Base-by-base conservation (phyloP, 2,797 vertebrate species). In the Hypotaenidia philippensis region DNA sequence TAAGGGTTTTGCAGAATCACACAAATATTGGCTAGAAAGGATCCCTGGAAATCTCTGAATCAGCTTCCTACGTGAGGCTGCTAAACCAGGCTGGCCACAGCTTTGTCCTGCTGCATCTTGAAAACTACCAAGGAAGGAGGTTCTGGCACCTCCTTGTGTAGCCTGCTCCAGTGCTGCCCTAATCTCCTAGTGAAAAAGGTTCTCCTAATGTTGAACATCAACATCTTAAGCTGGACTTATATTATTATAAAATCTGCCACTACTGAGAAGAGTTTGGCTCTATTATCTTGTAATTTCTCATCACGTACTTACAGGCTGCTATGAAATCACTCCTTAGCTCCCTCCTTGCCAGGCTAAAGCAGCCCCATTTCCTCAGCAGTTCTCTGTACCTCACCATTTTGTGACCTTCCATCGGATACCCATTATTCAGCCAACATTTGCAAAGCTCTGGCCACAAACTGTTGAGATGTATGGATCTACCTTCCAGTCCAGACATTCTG, bases 31-130 rank as follows among this genome's bases (percentile, higher is more conserved):
- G 1, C 38, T 70, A 15, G 36, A 52, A 84, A 59, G 23, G 21
- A 64, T 5, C 20, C 38, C 60, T 65, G 70, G 34, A 59, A 57
- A 17, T 38, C 65, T 69, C 52, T 41, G 22, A 56, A 55, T 72
- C n/a, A 57, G 3, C 13, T 14, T 81, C 25, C 13, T 26, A 9
- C 0, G 0, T 32, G 34, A 84, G 17, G 23, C n/a, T 26, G 15
- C n/a, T 49, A 63, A 17, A 49, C 26, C 25, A 68, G 5, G 13
- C 11, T 44, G 64, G 38, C 19, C n/a, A 26, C 0, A 0, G 26
- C 55, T 81, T 71, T 59, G 16, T n/a, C 50, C 71, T 29, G 16
- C 21, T 72, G 55, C 38, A n/a, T 31, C 31, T 87, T 71, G 59
- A 66, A 89, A 83, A 75, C 25, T 15, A 92, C 49, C 18, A 71